Evolutionary conservation across 2,888 invertebrate species (phyloP).

Genomic region (Pristionchus maxplancki): DNA sequence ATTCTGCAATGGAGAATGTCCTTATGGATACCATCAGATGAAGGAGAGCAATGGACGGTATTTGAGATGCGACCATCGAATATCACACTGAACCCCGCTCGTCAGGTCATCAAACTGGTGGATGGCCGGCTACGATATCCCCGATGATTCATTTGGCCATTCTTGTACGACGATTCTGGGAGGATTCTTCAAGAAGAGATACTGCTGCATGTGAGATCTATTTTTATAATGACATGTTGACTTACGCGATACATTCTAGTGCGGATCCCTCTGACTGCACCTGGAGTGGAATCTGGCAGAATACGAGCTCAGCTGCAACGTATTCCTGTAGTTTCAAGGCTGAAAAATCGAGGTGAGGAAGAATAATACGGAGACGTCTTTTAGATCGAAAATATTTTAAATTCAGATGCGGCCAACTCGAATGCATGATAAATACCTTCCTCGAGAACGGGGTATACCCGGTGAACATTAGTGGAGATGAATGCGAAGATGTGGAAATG

Average conservation of each 20-base stretch:
- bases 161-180: constrained; percentile 72
- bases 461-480: not conserved
- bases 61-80: too few relatives aligned
- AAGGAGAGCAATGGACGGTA: constrained; percentile 21
- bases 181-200: constrained; percentile 69
- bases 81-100: too few relatives aligned
- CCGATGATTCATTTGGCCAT: constrained; percentile 72
- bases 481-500: not conserved
- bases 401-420: not conserved
- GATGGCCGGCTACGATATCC: constrained; percentile 67
- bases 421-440: not conserved
- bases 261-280: not conserved
- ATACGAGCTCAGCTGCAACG: not conserved
- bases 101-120: constrained; percentile 68
- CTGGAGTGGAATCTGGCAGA: not conserved
- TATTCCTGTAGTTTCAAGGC: not conserved
- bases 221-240: not conserved
- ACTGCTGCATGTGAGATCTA: constrained; percentile 65
- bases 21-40: not conserved
- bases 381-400: not conserved
- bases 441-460: not conserved
- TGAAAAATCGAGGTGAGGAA: not conserved
- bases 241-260: not conserved
- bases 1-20: not conserved
- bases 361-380: too few relatives aligned